These are phyloP conservation scores for Oligia strigilis DNA, from an alignment of 2,888 invertebrate species.

Conservation along the genomic window DNA sequence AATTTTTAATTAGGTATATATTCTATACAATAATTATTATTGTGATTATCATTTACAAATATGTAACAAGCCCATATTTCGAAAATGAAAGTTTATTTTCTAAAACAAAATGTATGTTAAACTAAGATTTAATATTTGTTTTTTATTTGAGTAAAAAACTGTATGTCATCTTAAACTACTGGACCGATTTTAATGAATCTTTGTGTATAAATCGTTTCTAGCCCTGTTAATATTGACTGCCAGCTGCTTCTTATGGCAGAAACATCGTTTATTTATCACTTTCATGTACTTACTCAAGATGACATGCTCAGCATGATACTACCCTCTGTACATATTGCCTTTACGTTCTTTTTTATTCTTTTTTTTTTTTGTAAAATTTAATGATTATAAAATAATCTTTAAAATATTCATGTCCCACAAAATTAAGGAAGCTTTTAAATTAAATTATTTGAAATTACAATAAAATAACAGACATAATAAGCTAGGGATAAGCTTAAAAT, in stretches of 20 bases:
- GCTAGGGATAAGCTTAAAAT: slow-evolving; percentile 71
- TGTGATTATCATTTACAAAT: slow-evolving; percentile 32
- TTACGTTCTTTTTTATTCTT: slow-evolving; percentile 56
- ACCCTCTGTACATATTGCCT: slow-evolving; percentile 65
- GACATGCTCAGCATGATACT: slow-evolving; percentile 71
- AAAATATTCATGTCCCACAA: slow-evolving; percentile 17
- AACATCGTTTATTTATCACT: slow-evolving; percentile 25
- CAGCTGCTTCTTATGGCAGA: slow-evolving; percentile 54
- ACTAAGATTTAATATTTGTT: neutral
- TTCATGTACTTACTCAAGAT: slow-evolving; percentile 49
- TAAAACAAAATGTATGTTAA: slow-evolving; percentile 3
- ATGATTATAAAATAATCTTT: neutral
- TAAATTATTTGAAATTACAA: slow-evolving; percentile 25
- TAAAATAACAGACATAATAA: slow-evolving; percentile 54
- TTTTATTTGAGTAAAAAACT: slow-evolving; percentile 35
- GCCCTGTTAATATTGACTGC: slow-evolving; percentile 53
- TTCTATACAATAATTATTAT: slow-evolving; percentile 31
- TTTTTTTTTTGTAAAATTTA: slow-evolving; percentile 22
- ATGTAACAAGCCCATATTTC: slow-evolving; percentile 37
- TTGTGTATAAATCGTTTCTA: slow-evolving; percentile 13
- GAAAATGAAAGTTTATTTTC: slow-evolving; percentile 14
- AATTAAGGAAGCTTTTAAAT: slow-evolving; percentile 44
- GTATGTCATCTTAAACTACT: slow-evolving; percentile 61
- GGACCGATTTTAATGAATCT: slow-evolving; percentile 51
- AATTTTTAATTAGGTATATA: slow-evolving; percentile 7